phyloP scores from a whole-genome alignment of 1,140 invertebrate species.

The Lepidurus packardi region DNA sequence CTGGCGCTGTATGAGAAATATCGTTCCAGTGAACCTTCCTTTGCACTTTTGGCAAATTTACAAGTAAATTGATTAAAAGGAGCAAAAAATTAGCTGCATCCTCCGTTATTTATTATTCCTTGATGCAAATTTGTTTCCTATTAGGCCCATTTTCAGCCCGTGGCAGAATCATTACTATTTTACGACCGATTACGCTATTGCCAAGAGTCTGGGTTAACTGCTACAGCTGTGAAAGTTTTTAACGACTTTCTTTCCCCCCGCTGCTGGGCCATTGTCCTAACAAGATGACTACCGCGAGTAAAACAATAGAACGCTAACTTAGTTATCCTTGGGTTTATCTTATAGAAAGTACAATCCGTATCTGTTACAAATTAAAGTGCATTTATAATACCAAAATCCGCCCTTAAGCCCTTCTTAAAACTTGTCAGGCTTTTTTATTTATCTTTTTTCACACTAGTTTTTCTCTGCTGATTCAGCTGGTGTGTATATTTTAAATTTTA shows the following conservation, averaged over 20 bases:
- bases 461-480: too few relatives aligned
- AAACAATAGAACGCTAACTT: not conserved
- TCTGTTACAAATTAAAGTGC: too few relatives aligned
- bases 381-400: too few relatives aligned
- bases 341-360: too few relatives aligned
- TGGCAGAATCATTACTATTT: constrained; percentile 62
- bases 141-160: constrained; percentile 49
- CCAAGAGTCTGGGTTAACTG: constrained; percentile 49
- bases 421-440: too few relatives aligned
- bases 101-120: constrained; percentile 41
- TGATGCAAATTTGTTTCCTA: constrained; percentile 41
- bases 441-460: too few relatives aligned
- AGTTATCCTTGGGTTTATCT: not conserved
- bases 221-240: constrained; percentile 52
- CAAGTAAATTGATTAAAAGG: constrained; percentile 39
- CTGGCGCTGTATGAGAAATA: constrained; percentile 49
- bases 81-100: constrained; percentile 36
- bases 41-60: constrained; percentile 32
- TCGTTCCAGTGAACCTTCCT: constrained; percentile 40
- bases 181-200: constrained; percentile 60
- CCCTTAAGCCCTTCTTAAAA: too few relatives aligned
- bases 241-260: constrained; percentile 54
- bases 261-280: constrained; percentile 52
- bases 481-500: too few relatives aligned
- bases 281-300: not conserved